These are phyloP conservation scores for Gambelia wislizenii DNA, from an alignment of 2,797 vertebrate genomes.

Conservation along the genomic window DNA sequence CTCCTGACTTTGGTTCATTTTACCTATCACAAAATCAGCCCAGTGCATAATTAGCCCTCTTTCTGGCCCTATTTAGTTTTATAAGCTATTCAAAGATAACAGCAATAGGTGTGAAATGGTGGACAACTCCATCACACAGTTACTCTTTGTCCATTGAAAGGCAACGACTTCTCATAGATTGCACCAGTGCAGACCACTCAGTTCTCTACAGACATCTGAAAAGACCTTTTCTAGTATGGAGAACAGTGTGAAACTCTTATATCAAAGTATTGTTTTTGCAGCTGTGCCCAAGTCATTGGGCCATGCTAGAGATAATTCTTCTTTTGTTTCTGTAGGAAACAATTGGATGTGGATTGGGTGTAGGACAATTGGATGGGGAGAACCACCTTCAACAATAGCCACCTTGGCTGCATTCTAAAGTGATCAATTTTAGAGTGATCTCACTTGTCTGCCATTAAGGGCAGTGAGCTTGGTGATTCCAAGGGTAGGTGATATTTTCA, in stretches of 20 bases:
- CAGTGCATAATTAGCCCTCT: neutral
- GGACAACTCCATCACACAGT: neutral
- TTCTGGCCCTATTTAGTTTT: neutral
- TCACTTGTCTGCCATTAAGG: too few species aligned
- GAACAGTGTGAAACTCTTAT: neutral
- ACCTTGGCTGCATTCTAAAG: too few species aligned
- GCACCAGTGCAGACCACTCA: neutral
- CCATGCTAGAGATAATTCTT: neutral
- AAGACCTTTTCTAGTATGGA: neutral
- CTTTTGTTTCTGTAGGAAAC: constrained; percentile 23
- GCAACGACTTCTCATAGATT: neutral
- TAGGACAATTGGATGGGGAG: neutral
- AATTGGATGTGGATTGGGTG: neutral
- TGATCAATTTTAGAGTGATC: too few species aligned
- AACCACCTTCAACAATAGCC: too few species aligned
- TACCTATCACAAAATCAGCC: constrained; percentile 9
- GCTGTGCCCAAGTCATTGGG: neutral
- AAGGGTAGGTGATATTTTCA: too few species aligned
- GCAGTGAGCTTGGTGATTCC: too few species aligned
- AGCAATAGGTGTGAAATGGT: neutral
- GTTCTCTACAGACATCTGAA: neutral
- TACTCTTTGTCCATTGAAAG: neutral
- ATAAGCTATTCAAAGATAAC: neutral
- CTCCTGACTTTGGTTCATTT: constrained; percentile 4
- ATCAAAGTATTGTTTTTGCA: neutral